phyloP scores from a whole-genome alignment of 2,113 vertebrate genomes.

The Nymphicus hollandicus region DNA sequence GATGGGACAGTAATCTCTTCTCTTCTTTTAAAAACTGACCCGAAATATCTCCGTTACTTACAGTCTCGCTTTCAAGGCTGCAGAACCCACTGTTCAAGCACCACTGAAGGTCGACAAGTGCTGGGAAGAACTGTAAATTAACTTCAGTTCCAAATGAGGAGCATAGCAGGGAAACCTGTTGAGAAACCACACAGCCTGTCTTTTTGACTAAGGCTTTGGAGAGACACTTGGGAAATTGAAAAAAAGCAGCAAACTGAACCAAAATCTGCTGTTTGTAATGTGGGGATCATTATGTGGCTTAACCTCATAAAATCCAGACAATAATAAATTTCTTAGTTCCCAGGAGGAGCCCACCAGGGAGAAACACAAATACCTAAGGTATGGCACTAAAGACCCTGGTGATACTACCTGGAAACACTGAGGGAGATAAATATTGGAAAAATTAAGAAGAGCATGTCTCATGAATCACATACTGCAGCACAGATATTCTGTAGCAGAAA shows the following conservation, averaged over 20 bases:
- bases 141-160: neutral
- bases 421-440: neutral
- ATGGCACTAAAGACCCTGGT: neutral
- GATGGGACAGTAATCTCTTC: neutral
- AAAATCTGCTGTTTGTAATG: neutral
- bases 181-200: neutral
- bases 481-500: neutral
- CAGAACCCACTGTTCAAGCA: neutral
- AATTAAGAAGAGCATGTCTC: neutral
- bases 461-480: neutral
- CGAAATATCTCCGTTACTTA: neutral
- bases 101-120: neutral
- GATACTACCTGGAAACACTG: neutral
- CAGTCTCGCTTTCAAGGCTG: neutral
- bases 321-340: neutral
- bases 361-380: neutral
- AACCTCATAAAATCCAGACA: neutral
- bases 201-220: neutral
- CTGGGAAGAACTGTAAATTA: neutral
- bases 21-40: neutral
- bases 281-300: neutral
- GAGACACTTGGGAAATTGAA: neutral
- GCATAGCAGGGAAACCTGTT: neutral
- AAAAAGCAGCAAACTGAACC: neutral
- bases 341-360: neutral